These are phyloP conservation scores for Aplysia californica DNA, from an alignment of 1,140 invertebrate genomes.

Conservation along the genomic window DNA sequence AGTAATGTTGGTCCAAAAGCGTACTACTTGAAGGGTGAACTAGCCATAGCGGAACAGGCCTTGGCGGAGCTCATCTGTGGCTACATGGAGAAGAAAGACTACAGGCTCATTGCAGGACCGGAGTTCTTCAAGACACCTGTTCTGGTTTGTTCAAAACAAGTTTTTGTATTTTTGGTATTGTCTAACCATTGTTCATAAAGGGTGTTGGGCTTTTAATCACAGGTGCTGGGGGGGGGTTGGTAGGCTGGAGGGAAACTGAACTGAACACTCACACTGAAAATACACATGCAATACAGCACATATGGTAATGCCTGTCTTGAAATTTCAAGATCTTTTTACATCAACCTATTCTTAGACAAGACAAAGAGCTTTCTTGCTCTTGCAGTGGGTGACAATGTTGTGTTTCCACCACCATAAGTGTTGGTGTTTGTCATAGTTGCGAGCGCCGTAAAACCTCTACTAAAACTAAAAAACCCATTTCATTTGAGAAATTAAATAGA, in stretches of 20 bases:
- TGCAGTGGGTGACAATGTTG: no score
- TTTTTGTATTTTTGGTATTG: no score
- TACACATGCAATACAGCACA: not conserved
- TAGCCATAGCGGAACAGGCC: slow-evolving; percentile 11
- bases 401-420: no score
- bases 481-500: no score
- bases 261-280: not conserved
- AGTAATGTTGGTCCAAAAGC: slow-evolving; percentile 29
- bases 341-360: no score
- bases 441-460: no score
- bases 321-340: not conserved
- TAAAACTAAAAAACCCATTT: no score
- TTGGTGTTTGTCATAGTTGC: no score
- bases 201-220: not conserved
- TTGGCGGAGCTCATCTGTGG: not conserved
- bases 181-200: not conserved
- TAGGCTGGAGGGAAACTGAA: not conserved
- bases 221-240: not conserved
- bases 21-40: slow-evolving; percentile 23
- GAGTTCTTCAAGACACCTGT: slow-evolving; percentile 25
- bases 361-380: no score
- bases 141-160: no score
- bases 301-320: not conserved
- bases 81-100: slow-evolving; percentile 5
- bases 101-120: slow-evolving; percentile 2